Percentiles rank a stretch among this genome's conserved stretches.
Conservation (phyloP, 2,797 vertebrate genomes). For the Leucoraja ocellata region DNA sequence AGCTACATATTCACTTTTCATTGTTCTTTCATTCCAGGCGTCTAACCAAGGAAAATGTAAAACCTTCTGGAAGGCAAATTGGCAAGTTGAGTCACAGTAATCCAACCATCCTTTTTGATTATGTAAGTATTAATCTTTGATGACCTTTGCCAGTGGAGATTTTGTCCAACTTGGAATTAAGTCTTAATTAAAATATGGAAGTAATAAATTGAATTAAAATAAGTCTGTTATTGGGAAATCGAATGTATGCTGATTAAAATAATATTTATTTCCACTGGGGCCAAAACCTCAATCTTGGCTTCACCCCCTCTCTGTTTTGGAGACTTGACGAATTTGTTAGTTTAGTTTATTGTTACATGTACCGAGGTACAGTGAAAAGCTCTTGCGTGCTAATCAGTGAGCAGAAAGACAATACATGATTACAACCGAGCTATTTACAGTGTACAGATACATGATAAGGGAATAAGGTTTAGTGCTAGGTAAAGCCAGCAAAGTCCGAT, state of each 20-base stretch:
- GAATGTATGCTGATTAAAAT: not conserved
- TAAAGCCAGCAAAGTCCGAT: no score
- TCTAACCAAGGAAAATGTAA: slow-evolving; percentile 90
- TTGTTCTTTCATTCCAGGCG: slow-evolving; percentile 60
- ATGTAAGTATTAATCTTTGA: slow-evolving; percentile 57
- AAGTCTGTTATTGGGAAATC: no score
- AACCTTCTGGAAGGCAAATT: slow-evolving; percentile 77
- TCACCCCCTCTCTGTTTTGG: not conserved
- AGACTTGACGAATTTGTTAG: not conserved
- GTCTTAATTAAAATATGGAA: no score
- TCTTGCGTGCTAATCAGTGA: no score
- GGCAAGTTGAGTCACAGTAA: slow-evolving; percentile 78
- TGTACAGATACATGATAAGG: no score
- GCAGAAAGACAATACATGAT: no score
- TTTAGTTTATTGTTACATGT: no score
- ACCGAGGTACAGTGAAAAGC: no score
- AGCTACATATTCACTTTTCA: not conserved
- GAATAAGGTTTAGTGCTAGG: no score
- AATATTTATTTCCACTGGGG: slow-evolving; percentile 39
- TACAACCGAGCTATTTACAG: no score
- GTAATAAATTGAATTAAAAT: not conserved
- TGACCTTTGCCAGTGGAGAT: slow-evolving; percentile 39
- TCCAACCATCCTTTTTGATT: slow-evolving; percentile 85
- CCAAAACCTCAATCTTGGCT: slow-evolving; percentile 39
- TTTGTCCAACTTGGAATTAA: slow-evolving; percentile 7